Conservation (phyloP, 2,888 invertebrate genomes). For the Osmoderma eremita region DNA sequence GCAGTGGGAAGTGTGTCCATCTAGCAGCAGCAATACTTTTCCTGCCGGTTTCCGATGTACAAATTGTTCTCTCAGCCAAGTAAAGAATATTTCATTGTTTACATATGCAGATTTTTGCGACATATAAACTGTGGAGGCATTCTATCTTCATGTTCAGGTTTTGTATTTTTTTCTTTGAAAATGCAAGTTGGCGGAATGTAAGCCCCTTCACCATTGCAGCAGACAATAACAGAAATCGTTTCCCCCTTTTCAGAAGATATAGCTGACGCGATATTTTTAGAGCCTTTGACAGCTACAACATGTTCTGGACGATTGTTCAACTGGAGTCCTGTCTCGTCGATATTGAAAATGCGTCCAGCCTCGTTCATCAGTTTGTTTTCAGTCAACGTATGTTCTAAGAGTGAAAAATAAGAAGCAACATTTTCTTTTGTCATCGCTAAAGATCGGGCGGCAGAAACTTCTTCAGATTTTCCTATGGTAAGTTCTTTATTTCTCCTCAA, state of each 20-base stretch:
- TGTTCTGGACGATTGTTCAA: constrained; percentile 53
- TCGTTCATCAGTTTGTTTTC: constrained; percentile 38
- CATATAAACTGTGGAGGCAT: constrained; percentile 41
- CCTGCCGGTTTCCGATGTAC: too few relatives aligned
- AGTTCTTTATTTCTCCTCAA: too few relatives aligned
- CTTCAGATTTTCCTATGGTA: too few relatives aligned
- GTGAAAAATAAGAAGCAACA: constrained; percentile 29
- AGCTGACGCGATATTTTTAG: too few relatives aligned
- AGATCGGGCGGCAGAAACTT: background rate
- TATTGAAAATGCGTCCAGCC: constrained; percentile 41
- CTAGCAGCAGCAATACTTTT: too few relatives aligned
- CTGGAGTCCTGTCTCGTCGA: constrained; percentile 40
- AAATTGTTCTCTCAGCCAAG: too few relatives aligned
- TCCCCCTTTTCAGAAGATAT: too few relatives aligned
- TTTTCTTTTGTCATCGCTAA: constrained; percentile 29
- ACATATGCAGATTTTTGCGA: constrained; percentile 53
- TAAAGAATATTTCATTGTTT: constrained; percentile 48
- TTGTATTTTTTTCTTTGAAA: constrained; percentile 49
- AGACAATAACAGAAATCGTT: too few relatives aligned
- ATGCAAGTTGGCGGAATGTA: constrained; percentile 51
- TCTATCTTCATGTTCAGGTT: constrained; percentile 48
- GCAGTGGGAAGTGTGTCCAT: too few relatives aligned
- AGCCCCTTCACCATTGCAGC: constrained; percentile 50
- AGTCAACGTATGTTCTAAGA: constrained; percentile 39
- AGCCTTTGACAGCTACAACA: too few relatives aligned